Base-by-base conservation (phyloP, 2,888 invertebrate species). In the Polymixis flavicincta region DNA sequence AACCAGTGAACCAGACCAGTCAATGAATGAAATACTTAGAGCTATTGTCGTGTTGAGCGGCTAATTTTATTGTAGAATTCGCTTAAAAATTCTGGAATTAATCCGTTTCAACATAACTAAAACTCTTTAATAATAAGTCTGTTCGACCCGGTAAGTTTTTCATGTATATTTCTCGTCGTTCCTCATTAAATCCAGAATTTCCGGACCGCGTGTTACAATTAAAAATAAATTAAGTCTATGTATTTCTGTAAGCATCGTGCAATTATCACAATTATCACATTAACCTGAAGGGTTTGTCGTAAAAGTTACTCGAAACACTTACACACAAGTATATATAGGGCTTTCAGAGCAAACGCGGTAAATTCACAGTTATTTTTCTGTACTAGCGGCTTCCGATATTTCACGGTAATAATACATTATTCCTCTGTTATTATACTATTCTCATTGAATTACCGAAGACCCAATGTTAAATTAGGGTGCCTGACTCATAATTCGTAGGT, bases 131-230 rank as follows among this genome's bases (percentile, higher is more conserved):
- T 50, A 70, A 52, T 32, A 45, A 45, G n/a, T 28, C 11, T 22
- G 11, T 52, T 50, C 6, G 19, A 59, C 14, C n/a, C 68, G 55
- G 82, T 83, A 73, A 64, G 28, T 65, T 37, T 67, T 57, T 52
- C 22, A 42, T 5, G 13, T 50, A 19, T n/a, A 59, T 59, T 55
- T 54, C 13, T 22, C 14, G 17, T 37, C 55, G 0, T 66, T 75
- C 13, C 22, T 22, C 0, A 1, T 11, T 0, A 48, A 61, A 68
- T 66, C 13, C 28, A 19, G 17, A 60, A 67, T 52, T 60, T 25
- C 0, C 8, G 32, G 0, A 83, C 82, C 82, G 69, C 82, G 60
- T 83, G 85, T 67, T 22, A 6, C 13, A 37, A 52, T 48, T n/a
- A n/a, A 13, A 68, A 64, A 55, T 61, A 70, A 2, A 60, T 28